phyloP scores from a whole-genome alignment of 2,888 invertebrate genomes.

The Asteroscopus sphinx region DNA sequence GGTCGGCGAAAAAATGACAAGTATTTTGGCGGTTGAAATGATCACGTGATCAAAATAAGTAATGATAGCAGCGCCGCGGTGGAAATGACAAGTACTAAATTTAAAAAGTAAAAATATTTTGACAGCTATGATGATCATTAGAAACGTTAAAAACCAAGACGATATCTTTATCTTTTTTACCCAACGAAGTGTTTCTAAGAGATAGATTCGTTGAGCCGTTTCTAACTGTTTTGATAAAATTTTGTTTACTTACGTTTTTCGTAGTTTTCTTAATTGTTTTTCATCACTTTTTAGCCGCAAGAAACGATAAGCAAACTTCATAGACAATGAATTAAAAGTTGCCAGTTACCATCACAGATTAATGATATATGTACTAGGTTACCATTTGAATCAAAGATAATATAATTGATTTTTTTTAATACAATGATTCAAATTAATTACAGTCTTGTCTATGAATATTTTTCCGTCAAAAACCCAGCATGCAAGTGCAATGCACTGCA shows the following conservation, averaged over 20 bases:
- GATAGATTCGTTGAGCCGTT: not conserved
- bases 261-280: conserved; percentile 47
- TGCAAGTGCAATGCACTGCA: too few species aligned
- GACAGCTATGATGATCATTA: conserved; percentile 63
- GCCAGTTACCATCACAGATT: conserved; percentile 25
- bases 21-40: conserved; percentile 86
- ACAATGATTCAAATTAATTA: too few species aligned
- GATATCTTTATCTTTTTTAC: not conserved
- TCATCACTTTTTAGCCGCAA: conserved; percentile 13
- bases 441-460: conserved; percentile 27
- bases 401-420: too few species aligned
- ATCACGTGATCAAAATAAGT: conserved; percentile 86
- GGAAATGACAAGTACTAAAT: conserved; percentile 63
- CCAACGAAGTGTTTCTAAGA: not conserved
- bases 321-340: conserved; percentile 35
- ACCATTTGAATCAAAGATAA: too few species aligned
- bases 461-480: too few species aligned
- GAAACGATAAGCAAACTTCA: conserved; percentile 45
- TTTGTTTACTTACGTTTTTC: conserved; percentile 52
- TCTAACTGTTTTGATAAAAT: conserved; percentile 3
- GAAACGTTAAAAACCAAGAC: conserved; percentile 40
- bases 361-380: too few species aligned
- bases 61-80: conserved; percentile 62
- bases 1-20: conserved; percentile 79
- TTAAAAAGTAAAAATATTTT: conserved; percentile 65